Conservation (phyloP, 2,113 vertebrate genomes). For the Neodontobutis hainanensis region DNA sequence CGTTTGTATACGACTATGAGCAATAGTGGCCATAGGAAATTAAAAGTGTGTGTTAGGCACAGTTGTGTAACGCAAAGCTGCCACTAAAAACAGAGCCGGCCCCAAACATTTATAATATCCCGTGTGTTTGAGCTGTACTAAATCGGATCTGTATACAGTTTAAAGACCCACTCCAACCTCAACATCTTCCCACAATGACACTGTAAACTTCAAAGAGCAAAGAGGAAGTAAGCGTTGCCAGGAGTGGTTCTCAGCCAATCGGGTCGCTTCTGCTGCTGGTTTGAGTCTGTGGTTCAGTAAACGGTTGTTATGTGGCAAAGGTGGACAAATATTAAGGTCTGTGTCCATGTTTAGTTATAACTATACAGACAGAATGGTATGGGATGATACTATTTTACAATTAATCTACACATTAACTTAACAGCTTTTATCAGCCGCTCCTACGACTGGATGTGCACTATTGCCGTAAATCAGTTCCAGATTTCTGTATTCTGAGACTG, state of each 20-base stretch:
- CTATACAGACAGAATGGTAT: too few species aligned
- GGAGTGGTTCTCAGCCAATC: conserved; percentile 42
- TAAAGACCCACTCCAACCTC: conserved; percentile 45
- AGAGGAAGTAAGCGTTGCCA: conserved; percentile 48
- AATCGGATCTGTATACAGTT: conserved; percentile 63
- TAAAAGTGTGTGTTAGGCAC: conserved; percentile 36
- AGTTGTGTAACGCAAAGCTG: conserved; percentile 53
- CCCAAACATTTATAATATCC: conserved; percentile 68
- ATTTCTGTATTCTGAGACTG: not conserved
- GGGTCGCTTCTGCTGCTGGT: conserved; percentile 22
- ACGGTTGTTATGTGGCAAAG: conserved; percentile 16
- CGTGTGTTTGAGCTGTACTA: conserved; percentile 60
- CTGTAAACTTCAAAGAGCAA: conserved; percentile 40
- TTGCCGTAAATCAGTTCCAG: not conserved
- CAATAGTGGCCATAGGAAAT: conserved; percentile 26
- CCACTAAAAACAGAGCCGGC: conserved; percentile 65
- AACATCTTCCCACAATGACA: conserved; percentile 43
- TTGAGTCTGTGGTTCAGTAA: conserved; percentile 29
- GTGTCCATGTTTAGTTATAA: too few species aligned
- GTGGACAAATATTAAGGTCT: conserved; percentile 21
- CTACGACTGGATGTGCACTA: too few species aligned
- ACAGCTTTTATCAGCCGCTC: not conserved
- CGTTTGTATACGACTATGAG: conserved; percentile 48
- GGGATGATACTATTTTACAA: not conserved
- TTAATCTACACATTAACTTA: too few species aligned